A percentile compares a stretch with the other conserved stretches of the same genome.
Conservation (phyloP, 2,113 vertebrate genomes). For the Oceanodroma tethys region DNA sequence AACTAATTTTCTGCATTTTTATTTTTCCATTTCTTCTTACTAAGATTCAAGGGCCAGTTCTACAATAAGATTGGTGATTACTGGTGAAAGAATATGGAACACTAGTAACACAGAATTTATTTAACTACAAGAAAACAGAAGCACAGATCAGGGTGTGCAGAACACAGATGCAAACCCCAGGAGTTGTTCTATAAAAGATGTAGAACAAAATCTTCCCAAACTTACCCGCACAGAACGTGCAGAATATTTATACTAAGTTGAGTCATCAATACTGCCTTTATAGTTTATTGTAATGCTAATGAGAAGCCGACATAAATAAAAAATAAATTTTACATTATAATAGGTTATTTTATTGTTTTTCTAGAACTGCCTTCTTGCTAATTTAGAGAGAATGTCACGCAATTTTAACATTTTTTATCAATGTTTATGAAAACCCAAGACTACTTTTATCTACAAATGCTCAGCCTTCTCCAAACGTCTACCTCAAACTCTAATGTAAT, state of each 20-base stretch:
- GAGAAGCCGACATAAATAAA: not conserved
- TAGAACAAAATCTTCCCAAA: not conserved
- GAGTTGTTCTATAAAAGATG: not conserved
- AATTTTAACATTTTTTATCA: not conserved
- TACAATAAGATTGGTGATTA: not conserved
- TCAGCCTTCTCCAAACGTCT: not conserved
- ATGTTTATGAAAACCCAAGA: not conserved
- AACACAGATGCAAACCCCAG: not conserved
- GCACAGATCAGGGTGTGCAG: not conserved
- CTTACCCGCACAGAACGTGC: not conserved
- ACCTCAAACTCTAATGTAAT: not conserved
- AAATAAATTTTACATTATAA: not conserved
- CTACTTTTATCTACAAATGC: not conserved
- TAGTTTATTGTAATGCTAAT: not conserved
- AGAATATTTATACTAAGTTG: not conserved
- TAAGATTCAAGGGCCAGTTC: not conserved
- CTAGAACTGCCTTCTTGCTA: not conserved
- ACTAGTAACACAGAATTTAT: not conserved
- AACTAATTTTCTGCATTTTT: not conserved
- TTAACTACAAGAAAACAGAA: not conserved
- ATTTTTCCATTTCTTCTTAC: not conserved
- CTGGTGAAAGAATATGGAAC: not conserved
- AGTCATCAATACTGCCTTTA: not conserved
- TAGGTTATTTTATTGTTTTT: not conserved
- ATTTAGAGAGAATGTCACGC: not conserved